phyloP scores from a whole-genome alignment of 1,140 invertebrate genomes.

The Bombus polaris region DNA sequence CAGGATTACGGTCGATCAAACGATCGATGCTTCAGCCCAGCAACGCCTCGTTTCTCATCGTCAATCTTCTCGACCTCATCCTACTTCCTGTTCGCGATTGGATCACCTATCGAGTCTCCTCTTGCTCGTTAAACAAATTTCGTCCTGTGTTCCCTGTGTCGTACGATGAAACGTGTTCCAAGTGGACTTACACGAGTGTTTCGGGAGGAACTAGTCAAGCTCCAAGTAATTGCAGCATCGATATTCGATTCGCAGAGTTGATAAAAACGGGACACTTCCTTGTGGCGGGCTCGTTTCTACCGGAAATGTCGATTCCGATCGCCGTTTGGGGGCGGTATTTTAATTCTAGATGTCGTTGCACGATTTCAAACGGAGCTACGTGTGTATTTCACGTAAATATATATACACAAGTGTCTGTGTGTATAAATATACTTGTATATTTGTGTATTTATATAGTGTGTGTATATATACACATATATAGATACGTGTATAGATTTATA shows the following conservation, averaged over 20 bases:
- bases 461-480: constrained; percentile 23
- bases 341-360: constrained; percentile 75
- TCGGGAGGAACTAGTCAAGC: constrained; percentile 23
- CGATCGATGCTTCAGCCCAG: constrained; percentile 16
- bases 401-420: constrained; percentile 54
- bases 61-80: not conserved
- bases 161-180: not conserved
- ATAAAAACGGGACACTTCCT: not conserved
- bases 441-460: constrained; percentile 51
- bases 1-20: constrained; percentile 19
- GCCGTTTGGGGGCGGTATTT: constrained; percentile 14
- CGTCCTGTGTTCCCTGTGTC: not conserved
- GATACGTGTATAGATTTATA: constrained; percentile 64
- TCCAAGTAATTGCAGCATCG: not conserved
- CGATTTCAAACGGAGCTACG: constrained; percentile 55
- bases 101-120: not conserved
- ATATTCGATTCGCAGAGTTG: not conserved
- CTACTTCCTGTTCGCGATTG: too few relatives aligned
- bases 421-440: constrained; percentile 23
- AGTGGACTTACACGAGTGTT: not conserved
- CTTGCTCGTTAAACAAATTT: not conserved
- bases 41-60: not conserved
- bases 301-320: constrained; percentile 5
- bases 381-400: constrained; percentile 50
- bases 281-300: not conserved